Evolutionary conservation across 2,797 vertebrate species (phyloP).

Genomic region (Cyprinella venusta): DNA sequence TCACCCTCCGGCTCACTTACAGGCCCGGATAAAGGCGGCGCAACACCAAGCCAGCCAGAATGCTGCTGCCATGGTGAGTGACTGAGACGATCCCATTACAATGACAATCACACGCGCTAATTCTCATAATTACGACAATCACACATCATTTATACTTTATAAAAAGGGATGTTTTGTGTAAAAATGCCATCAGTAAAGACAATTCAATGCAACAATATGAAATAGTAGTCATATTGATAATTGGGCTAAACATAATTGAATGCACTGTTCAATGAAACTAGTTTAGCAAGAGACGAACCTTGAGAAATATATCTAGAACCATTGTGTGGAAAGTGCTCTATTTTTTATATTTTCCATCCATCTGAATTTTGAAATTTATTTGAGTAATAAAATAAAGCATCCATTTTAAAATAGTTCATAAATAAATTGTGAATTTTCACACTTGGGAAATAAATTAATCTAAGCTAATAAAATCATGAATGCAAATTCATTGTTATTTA

Average conservation of each 20-base stretch:
- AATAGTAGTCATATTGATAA: not conserved
- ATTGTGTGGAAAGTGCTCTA: not conserved
- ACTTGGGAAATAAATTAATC: not conserved
- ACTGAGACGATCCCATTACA: not conserved
- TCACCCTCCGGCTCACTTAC: constrained; percentile 96
- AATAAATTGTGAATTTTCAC: not conserved
- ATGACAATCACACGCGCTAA: constrained; percentile 9
- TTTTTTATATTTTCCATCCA: too few species aligned
- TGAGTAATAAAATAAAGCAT: not conserved
- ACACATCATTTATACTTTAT: not conserved
- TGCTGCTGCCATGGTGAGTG: constrained; percentile 89
- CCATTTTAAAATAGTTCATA: not conserved
- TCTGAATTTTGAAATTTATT: not conserved
- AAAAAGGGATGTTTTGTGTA: not conserved
- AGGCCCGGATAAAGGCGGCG: constrained; percentile 97
- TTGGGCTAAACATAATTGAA: not conserved
- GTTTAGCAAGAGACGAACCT: not conserved
- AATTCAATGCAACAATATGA: not conserved
- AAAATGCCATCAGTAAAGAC: not conserved
- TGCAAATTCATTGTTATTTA: not conserved
- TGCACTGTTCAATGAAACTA: not conserved
- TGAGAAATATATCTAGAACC: not conserved
- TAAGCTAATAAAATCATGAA: not conserved
- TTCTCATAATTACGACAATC: not conserved
- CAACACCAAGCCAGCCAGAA: constrained; percentile 97